Percentiles rank a stretch among this genome's conserved stretches.
phyloP scores from a whole-genome alignment of 2,888 invertebrate genomes.

The Gymnocheta viridis region DNA sequence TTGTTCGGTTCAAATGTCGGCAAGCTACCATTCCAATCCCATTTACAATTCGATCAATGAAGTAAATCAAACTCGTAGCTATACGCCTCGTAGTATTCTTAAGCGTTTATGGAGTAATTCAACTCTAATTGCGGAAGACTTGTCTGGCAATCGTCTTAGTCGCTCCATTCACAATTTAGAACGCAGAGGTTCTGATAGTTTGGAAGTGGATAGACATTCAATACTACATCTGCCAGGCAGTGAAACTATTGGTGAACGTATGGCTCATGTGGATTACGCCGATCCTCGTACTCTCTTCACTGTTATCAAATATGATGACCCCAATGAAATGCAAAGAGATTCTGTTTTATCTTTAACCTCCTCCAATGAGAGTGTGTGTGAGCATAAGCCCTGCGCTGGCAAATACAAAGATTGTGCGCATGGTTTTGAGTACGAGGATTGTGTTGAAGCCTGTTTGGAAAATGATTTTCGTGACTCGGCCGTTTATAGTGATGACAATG shows the following conservation, averaged over 20 bases:
- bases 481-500: slow-evolving; percentile 88
- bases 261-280: slow-evolving; percentile 93
- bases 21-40: slow-evolving; percentile 53
- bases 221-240: slow-evolving; percentile 89
- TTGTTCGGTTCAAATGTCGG: slow-evolving; percentile 39
- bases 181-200: slow-evolving; percentile 80
- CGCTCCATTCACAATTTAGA: slow-evolving; percentile 72
- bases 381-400: slow-evolving; percentile 70
- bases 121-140: slow-evolving; percentile 61
- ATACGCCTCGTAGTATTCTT: slow-evolving; percentile 77
- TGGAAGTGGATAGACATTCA: slow-evolving; percentile 80
- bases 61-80: slow-evolving; percentile 73
- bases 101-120: slow-evolving; percentile 76
- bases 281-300: slow-evolving; percentile 88
- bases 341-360: slow-evolving; percentile 82
- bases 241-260: slow-evolving; percentile 91
- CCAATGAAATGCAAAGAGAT: slow-evolving; percentile 77
- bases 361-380: slow-evolving; percentile 81
- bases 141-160: slow-evolving; percentile 68
- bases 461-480: slow-evolving; percentile 91
- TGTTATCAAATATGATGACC: slow-evolving; percentile 75
- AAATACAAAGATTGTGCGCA: slow-evolving; percentile 73
- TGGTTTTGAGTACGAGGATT: slow-evolving; percentile 89
- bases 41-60: slow-evolving; percentile 65
- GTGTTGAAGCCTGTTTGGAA: slow-evolving; percentile 87